A percentile compares a stretch with the other conserved stretches of the same genome.
Conservation (phyloP, 2,113 vertebrate species). For the Daboia siamensis region DNA sequence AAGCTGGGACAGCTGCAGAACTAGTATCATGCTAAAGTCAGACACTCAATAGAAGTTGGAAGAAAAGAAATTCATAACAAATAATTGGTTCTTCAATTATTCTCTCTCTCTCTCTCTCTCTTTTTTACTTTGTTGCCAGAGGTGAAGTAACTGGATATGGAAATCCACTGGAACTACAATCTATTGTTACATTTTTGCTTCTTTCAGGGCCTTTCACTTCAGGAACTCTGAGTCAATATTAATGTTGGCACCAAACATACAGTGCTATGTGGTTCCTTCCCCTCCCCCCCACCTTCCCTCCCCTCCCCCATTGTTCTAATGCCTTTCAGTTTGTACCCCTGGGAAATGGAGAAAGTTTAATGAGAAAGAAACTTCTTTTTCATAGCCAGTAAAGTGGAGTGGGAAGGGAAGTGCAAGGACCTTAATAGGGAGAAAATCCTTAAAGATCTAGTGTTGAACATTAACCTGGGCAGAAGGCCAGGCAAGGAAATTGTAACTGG, state of each 20-base stretch:
- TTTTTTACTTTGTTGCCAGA: not conserved
- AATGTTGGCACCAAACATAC: not conserved
- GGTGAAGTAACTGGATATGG: not conserved
- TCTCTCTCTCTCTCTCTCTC: no score
- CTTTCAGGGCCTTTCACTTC: not conserved
- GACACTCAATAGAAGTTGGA: not conserved
- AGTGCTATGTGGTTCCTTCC: not conserved
- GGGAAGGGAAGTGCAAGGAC: not conserved
- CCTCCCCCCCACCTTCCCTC: no score
- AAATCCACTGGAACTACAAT: not conserved
- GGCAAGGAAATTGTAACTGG: not conserved
- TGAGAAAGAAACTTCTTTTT: not conserved
- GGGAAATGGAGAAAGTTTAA: slow-evolving; percentile 11
- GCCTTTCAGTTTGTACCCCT: slow-evolving; percentile 7
- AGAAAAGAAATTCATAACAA: not conserved
- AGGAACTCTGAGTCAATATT: not conserved
- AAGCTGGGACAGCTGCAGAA: not conserved
- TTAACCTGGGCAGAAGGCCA: slow-evolving; percentile 3
- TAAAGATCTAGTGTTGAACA: not conserved
- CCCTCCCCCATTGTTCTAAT: not conserved
- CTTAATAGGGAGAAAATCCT: not conserved
- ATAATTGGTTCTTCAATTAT: not conserved
- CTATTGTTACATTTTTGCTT: not conserved
- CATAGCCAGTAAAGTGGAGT: not conserved
- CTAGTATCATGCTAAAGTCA: not conserved